phyloP scores from a whole-genome alignment of 2,797 vertebrate species.

The Parauchenoglanis punctatus region DNA sequence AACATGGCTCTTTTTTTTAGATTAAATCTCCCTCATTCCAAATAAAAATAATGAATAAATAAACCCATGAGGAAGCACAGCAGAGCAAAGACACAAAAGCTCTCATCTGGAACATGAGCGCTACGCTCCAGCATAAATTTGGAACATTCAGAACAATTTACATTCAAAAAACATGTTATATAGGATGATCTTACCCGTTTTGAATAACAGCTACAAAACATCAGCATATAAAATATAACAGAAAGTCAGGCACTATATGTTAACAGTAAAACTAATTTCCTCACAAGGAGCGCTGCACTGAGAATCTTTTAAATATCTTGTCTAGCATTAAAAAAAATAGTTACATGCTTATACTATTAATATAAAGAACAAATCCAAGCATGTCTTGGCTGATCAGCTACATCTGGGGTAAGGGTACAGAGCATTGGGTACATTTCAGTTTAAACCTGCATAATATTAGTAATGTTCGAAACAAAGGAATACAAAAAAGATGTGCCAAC shows the following conservation, averaged over 20 bases:
- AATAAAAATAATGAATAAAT: conserved; percentile 35
- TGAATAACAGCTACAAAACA: neutral
- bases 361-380: neutral
- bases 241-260: neutral
- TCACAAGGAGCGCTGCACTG: neutral
- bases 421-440: neutral
- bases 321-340: neutral
- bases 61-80: conserved; percentile 42
- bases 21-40: conserved; percentile 53
- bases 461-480: neutral
- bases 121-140: neutral
- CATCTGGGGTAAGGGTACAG: neutral
- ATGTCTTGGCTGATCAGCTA: neutral
- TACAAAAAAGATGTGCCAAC: neutral
- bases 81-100: conserved; percentile 38
- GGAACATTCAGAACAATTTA: neutral
- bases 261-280: neutral
- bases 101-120: conserved; percentile 2
- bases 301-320: neutral
- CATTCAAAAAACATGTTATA: neutral
- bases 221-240: neutral
- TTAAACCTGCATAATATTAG: neutral
- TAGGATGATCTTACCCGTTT: too few species aligned
- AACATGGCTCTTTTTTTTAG: conserved; percentile 6
- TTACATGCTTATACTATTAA: neutral